Evolutionary conservation across 2,888 invertebrate species (phyloP).

Genomic region (Pasiphila rectangulata): DNA sequence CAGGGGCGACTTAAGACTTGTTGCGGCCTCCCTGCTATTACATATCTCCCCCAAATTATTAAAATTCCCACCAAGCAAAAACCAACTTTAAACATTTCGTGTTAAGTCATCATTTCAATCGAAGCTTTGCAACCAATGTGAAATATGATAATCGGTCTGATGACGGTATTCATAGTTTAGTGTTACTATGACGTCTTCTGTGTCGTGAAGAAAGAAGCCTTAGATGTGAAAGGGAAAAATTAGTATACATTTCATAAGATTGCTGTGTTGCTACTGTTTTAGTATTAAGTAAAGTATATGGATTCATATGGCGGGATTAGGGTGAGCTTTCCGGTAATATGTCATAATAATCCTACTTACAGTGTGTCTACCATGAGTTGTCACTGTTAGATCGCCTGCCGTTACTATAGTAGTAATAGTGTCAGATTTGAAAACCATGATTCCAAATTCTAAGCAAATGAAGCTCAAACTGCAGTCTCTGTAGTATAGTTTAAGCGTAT

Average conservation of each 20-base stretch:
- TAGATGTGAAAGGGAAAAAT: constrained; percentile 53
- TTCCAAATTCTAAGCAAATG: too few relatives aligned
- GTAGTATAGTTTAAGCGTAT: too few relatives aligned
- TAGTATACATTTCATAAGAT: constrained; percentile 59
- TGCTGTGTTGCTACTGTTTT: constrained; percentile 26
- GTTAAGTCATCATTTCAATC: constrained; percentile 13
- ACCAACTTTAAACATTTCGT: constrained; percentile 3
- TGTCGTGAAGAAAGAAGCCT: constrained; percentile 62
- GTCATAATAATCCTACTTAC: constrained; percentile 9
- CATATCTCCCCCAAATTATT: constrained; percentile 42
- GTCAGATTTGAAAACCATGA: too few relatives aligned
- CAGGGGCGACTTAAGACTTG: constrained; percentile 59
- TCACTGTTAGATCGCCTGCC: too few relatives aligned
- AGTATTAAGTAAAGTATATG: constrained; percentile 24
- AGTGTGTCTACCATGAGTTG: not conserved
- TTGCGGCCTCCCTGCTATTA: constrained; percentile 59
- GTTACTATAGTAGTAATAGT: too few relatives aligned
- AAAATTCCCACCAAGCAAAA: constrained; percentile 16
- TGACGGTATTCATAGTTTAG: constrained; percentile 75
- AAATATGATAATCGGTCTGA: constrained; percentile 77
- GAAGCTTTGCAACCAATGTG: constrained; percentile 44
- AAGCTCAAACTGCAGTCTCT: too few relatives aligned
- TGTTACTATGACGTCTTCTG: not conserved
- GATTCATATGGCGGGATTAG: constrained; percentile 27
- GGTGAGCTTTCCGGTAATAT: constrained; percentile 23